Evolutionary conservation across 2,888 invertebrate genomes (phyloP).

Genomic region (Tanytarsus gracilentus): DNA sequence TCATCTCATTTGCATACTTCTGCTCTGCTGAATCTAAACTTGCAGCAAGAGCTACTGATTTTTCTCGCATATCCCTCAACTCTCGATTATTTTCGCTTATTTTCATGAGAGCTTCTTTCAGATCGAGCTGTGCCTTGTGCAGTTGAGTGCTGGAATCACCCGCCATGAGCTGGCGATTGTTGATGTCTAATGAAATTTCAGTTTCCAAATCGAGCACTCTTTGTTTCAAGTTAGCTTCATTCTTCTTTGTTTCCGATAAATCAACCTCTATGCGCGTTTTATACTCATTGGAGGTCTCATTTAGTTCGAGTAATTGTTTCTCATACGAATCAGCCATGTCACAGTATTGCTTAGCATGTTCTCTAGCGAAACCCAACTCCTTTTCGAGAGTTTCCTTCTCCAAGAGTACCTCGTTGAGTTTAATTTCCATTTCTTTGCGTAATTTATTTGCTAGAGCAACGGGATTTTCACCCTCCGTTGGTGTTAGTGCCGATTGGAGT

Average conservation of each 20-base stretch:
- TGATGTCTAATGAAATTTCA: constrained; percentile 58
- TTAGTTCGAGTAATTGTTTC: constrained; percentile 59
- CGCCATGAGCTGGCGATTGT: constrained; percentile 50
- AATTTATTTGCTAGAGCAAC: constrained; percentile 55
- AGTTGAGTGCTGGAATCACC: constrained; percentile 50
- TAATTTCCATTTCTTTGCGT: constrained; percentile 60
- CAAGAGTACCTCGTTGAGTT: constrained; percentile 51
- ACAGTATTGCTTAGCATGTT: constrained; percentile 75
- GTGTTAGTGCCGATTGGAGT: constrained; percentile 54
- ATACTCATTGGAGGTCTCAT: constrained; percentile 50
- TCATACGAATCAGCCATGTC: constrained; percentile 76
- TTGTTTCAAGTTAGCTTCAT: constrained; percentile 48
- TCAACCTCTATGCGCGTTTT: constrained; percentile 53
- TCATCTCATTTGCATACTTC: constrained; percentile 72
- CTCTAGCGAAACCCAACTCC: constrained; percentile 50
- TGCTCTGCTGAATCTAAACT: constrained; percentile 60
- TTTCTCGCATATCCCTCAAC: constrained; percentile 51
- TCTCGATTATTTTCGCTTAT: constrained; percentile 52
- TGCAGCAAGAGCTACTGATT: constrained; percentile 54
- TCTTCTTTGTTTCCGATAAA: constrained; percentile 43
- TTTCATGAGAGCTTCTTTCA: constrained; percentile 51
- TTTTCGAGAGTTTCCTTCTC: constrained; percentile 60
- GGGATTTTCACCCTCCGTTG: constrained; percentile 48
- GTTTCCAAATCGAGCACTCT: constrained; percentile 59
- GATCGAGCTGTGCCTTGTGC: constrained; percentile 51